phyloP scores from a whole-genome alignment of 2,113 vertebrate genomes.

The Perca schrenkii region DNA sequence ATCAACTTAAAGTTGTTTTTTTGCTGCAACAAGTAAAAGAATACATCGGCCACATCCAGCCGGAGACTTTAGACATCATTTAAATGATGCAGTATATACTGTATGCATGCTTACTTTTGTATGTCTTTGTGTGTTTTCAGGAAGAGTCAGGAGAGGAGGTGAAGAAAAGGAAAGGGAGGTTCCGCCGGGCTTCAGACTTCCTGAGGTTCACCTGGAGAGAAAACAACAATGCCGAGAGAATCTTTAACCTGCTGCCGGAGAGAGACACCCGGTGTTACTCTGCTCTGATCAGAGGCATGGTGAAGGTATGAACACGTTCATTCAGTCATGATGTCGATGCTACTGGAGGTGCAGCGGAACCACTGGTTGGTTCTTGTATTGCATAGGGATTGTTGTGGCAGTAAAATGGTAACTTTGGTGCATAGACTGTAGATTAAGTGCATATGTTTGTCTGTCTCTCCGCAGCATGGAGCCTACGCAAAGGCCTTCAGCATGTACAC shows the following conservation, averaged over 20 bases:
- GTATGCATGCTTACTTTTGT: background rate
- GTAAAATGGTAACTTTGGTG: background rate
- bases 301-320: constrained; percentile 85
- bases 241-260: constrained; percentile 93
- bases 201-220: constrained; percentile 83
- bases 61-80: rapidly evolving
- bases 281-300: constrained; percentile 94
- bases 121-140: constrained; percentile 26
- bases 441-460: constrained; percentile 6
- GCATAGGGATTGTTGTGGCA: background rate
- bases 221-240: constrained; percentile 92
- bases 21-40: background rate
- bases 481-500: constrained; percentile 89
- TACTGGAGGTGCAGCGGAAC: background rate
- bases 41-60: background rate
- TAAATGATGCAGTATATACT: background rate
- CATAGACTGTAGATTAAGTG: background rate
- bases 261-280: constrained; percentile 89
- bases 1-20: background rate
- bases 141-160: constrained; percentile 64
- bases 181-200: constrained; percentile 30
- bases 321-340: too few relatives aligned
- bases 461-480: constrained; percentile 85
- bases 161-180: constrained; percentile 34
- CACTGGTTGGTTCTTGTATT: background rate